Evolutionary conservation across 2,888 invertebrate species (phyloP).

Genomic region (Drosophila ustulata): DNA sequence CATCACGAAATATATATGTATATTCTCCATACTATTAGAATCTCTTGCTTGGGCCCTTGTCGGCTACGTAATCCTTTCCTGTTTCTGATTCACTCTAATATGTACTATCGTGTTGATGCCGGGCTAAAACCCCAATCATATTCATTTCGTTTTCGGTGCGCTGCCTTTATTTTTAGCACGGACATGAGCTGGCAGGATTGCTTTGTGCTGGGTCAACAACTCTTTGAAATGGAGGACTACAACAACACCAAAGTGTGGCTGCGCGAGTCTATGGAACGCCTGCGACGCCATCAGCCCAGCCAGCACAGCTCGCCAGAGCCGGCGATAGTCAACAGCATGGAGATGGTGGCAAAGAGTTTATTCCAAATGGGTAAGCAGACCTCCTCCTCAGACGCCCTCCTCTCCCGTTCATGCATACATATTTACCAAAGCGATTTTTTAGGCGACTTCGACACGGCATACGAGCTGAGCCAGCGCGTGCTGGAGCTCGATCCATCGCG

Average conservation of each 20-base stretch:
- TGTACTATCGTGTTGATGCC: conserved; percentile 14
- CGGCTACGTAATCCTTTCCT: conserved; percentile 19
- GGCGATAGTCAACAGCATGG: conserved; percentile 73
- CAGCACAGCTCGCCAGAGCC: conserved; percentile 48
- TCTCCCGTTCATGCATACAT: conserved; percentile 30
- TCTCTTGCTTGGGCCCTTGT: no score
- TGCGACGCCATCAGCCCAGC: conserved; percentile 88
- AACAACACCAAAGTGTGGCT: conserved; percentile 98
- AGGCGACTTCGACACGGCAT: conserved; percentile 76
- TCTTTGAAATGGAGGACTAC: conserved; percentile 95
- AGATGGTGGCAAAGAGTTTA: conserved; percentile 75
- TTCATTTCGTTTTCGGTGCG: conserved; percentile 52
- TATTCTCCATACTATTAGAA: neutral
- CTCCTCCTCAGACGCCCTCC: neutral
- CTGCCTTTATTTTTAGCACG: conserved; percentile 84
- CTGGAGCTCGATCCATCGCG: conserved; percentile 71
- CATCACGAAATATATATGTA: no score
- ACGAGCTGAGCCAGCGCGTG: conserved; percentile 73
- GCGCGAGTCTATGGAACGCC: conserved; percentile 93
- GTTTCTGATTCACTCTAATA: conserved; percentile 10
- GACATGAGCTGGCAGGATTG: conserved; percentile 94
- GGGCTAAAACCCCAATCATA: conserved; percentile 47
- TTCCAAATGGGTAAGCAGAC: conserved; percentile 74
- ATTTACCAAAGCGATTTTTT: conserved; percentile 49
- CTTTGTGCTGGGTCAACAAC: conserved; percentile 96